A percentile compares a stretch with the other conserved stretches of the same genome.
phyloP scores from a whole-genome alignment of 2,888 invertebrate genomes.

The Drosophila conformis region DNA sequence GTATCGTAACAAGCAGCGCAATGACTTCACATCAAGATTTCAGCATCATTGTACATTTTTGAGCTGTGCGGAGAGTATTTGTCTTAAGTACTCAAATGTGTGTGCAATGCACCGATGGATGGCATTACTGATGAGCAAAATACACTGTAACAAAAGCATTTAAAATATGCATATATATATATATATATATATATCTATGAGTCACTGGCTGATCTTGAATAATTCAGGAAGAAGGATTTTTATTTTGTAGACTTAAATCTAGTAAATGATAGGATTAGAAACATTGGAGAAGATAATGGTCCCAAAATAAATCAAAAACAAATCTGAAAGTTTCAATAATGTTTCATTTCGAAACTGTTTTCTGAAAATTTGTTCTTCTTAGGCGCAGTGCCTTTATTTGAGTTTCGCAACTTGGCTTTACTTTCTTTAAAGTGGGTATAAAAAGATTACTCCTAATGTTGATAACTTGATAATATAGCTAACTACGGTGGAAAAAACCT shows the following conservation, averaged over 20 bases:
- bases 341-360: neutral
- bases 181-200: neutral
- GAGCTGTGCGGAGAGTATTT: slow-evolving; percentile 4
- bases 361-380: neutral
- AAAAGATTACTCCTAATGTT: no score
- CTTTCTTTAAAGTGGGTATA: no score
- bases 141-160: neutral
- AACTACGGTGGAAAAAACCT: no score
- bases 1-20: neutral
- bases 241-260: neutral
- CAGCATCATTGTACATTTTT: slow-evolving; percentile 32
- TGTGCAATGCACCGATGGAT: neutral
- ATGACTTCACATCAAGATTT: slow-evolving; percentile 35
- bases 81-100: neutral
- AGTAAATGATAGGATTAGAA: neutral
- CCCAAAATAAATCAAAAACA: neutral
- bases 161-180: neutral
- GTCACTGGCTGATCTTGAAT: fast-evolving
- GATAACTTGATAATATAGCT: no score
- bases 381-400: no score
- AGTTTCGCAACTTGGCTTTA: no score
- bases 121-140: neutral
- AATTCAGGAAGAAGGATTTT: neutral
- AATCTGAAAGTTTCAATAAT: no score
- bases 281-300: neutral